phyloP scores from a whole-genome alignment of 2,797 vertebrate genomes.

The Melopsittacus undulatus region DNA sequence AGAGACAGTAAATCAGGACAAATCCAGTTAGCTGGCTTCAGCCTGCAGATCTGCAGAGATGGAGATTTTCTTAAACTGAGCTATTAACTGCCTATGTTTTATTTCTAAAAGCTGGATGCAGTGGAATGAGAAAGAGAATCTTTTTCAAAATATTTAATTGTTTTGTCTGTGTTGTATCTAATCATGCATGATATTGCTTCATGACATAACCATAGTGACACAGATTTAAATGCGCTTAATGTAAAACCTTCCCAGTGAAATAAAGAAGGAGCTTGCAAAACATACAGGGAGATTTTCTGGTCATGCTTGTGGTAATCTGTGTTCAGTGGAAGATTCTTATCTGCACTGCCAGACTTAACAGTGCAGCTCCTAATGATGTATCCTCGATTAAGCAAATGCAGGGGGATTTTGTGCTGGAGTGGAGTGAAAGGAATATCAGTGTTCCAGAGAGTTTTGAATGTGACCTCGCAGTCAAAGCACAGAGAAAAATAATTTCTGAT shows the following conservation, averaged over 20 bases:
- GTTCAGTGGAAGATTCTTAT: conserved; percentile 51
- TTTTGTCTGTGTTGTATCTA: conserved; percentile 30
- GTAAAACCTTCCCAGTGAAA: conserved; percentile 41
- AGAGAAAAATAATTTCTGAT: conserved; percentile 39
- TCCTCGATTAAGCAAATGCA: conserved; percentile 19
- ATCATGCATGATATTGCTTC: conserved; percentile 54
- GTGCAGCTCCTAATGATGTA: conserved; percentile 23
- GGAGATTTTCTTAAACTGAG: neutral
- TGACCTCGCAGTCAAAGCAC: neutral
- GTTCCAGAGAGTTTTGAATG: neutral
- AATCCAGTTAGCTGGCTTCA: conserved; percentile 6
- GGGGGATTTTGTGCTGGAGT: conserved; percentile 21
- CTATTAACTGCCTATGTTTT: conserved; percentile 2
- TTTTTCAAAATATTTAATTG: conserved; percentile 47
- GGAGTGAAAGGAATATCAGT: neutral
- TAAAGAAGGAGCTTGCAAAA: conserved; percentile 34
- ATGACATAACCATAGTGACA: conserved; percentile 63
- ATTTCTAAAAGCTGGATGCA: conserved; percentile 34
- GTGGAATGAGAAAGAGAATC: conserved; percentile 20
- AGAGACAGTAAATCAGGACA: neutral
- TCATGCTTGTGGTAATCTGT: conserved; percentile 51
- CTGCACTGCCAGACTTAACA: conserved; percentile 41
- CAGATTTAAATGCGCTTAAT: conserved; percentile 46
- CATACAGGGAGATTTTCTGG: conserved; percentile 40
- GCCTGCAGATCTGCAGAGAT: conserved; percentile 1